Percentiles rank a stretch among this genome's conserved stretches.
Evolutionary conservation across 2,888 invertebrate genomes (phyloP).

Genomic region (Caenorhabditis afra): DNA sequence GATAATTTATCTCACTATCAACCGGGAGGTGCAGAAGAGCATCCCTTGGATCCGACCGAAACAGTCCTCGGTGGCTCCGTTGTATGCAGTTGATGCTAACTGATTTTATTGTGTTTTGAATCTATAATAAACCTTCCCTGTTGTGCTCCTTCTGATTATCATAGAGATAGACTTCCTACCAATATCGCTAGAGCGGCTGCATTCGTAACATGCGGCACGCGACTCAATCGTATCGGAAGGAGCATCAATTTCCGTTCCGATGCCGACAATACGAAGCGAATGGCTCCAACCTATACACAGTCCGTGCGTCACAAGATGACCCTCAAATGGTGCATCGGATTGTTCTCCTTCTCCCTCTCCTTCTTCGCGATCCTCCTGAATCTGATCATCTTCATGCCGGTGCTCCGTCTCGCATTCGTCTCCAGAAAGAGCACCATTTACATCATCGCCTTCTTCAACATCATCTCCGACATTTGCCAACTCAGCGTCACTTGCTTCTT

Average conservation of each 20-base stretch:
- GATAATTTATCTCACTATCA: slow-evolving; percentile 48
- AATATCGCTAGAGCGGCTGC: too few species aligned
- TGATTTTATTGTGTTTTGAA: too few species aligned
- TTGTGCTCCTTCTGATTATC: too few species aligned
- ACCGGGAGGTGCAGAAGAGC: slow-evolving; percentile 48
- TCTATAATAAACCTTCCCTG: too few species aligned
- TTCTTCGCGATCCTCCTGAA: slow-evolving; percentile 23
- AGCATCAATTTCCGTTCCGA: slow-evolving; percentile 2
- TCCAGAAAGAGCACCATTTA: slow-evolving; percentile 31
- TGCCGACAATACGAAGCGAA: not conserved
- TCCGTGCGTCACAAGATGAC: not conserved
- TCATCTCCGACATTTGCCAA: slow-evolving; percentile 44
- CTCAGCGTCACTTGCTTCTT: slow-evolving; percentile 40
- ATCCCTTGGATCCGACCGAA: slow-evolving; percentile 13
- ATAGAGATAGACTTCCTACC: too few species aligned
- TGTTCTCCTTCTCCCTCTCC: not conserved
- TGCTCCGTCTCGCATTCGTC: slow-evolving; percentile 12
- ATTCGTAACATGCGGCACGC: too few species aligned
- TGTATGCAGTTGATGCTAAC: too few species aligned
- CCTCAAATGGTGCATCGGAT: slow-evolving; percentile 7
- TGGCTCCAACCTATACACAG: not conserved
- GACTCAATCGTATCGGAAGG: not conserved
- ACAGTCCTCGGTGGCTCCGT: too few species aligned
- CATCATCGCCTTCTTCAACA: slow-evolving; percentile 49
- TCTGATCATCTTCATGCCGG: slow-evolving; percentile 12